phyloP scores from a whole-genome alignment of 2,113 vertebrate genomes.

The Semnornis frantzii region DNA sequence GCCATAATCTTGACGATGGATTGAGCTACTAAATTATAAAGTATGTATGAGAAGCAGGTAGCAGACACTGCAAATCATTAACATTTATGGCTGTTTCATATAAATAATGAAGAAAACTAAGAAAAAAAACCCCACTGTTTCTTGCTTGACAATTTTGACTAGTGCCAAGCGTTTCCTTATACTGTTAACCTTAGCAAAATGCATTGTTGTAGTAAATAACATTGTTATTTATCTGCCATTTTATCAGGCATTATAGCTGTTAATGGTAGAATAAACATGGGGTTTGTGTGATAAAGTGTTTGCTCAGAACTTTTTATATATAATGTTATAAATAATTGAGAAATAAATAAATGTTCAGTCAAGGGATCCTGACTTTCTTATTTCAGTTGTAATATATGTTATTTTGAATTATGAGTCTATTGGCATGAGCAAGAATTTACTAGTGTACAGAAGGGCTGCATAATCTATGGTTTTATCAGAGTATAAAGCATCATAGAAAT shows the following conservation, averaged over 20 bases:
- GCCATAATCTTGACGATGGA: not conserved
- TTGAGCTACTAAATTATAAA: not conserved
- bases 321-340: not conserved
- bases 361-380: not conserved
- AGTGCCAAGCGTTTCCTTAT: not conserved
- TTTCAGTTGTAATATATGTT: not conserved
- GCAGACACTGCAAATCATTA: not conserved
- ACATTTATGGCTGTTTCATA: not conserved
- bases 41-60: not conserved
- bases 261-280: not conserved
- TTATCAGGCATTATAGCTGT: not conserved
- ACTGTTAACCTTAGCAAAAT: not conserved
- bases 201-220: not conserved
- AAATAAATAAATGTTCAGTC: not conserved
- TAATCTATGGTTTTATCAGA: not conserved
- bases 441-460: not conserved
- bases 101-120: not conserved
- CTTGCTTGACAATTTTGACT: not conserved
- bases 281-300: not conserved
- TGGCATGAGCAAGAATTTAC: not conserved
- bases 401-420: not conserved
- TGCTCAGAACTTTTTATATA: not conserved
- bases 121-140: not conserved
- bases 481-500: not conserved
- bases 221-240: not conserved